A percentile compares a stretch with the other conserved stretches of the same genome.
phyloP scores from a whole-genome alignment of 2,888 invertebrate genomes.

The Caenorhabditis angaria region DNA sequence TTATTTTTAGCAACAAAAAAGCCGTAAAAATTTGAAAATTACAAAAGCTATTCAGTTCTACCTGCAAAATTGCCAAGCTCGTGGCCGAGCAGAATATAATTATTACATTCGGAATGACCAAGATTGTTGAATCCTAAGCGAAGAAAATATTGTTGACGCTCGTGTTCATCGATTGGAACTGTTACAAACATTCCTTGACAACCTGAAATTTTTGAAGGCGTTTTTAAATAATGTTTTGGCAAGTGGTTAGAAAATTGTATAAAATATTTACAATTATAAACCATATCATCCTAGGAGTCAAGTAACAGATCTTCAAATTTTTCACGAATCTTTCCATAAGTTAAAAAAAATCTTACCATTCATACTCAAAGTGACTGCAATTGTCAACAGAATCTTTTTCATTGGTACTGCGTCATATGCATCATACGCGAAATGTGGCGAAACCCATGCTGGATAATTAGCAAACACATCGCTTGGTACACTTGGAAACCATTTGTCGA shows the following conservation, averaged over 20 bases:
- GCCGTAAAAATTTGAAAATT: neutral
- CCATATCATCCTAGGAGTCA: too few species aligned
- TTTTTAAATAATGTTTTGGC: neutral
- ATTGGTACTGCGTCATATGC: slow-evolving; percentile 56
- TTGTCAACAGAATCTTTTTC: slow-evolving; percentile 51
- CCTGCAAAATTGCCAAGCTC: neutral
- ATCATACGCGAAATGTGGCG: slow-evolving; percentile 56
- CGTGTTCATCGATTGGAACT: slow-evolving; percentile 31
- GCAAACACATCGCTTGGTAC: slow-evolving; percentile 51
- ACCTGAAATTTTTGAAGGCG: slow-evolving; percentile 39
- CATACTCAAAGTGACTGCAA: slow-evolving; percentile 51
- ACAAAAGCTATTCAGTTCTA: neutral
- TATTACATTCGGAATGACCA: slow-evolving; percentile 22
- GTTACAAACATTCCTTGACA: slow-evolving; percentile 54
- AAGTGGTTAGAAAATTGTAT: too few species aligned
- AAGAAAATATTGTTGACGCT: slow-evolving; percentile 52
- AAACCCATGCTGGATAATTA: slow-evolving; percentile 57
- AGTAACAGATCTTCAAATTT: too few species aligned
- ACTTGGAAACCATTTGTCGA: slow-evolving; percentile 47
- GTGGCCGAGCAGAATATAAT: slow-evolving; percentile 15
- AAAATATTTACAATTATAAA: too few species aligned
- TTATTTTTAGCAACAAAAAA: neutral
- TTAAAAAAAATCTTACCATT: slow-evolving; percentile 55
- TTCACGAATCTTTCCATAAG: too few species aligned
- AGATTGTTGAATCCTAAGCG: slow-evolving; percentile 51